Base-by-base conservation (phyloP, 2,797 vertebrate species). In the Alauda arvensis region DNA sequence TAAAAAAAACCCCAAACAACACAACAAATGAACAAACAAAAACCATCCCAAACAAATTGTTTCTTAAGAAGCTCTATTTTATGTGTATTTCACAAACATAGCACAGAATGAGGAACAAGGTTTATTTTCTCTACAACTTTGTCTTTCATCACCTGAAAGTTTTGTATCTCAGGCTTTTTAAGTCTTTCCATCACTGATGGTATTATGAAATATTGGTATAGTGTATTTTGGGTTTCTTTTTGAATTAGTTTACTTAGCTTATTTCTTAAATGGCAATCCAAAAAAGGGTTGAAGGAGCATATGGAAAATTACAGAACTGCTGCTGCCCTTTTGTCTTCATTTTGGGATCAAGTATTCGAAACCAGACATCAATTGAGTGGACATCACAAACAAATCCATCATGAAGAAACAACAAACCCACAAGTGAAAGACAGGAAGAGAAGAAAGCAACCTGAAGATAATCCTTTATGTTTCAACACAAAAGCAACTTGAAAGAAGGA, bases 341-440 rank as follows among this genome's bases (percentile, higher is more conserved):
- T 90, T 77, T 37, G 77, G 42, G 93, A 90, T 88, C 79, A 85
- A 18, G 39, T 56, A 26, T 80, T 87, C 71, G 89, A 83, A 78
- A 78, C 13, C 51, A 90, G 39, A 55, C 4, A 10, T 49, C 71
- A 85, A 8, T 19, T 84, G 79, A 80, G 28, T 31, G 52, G 31
- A 31, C 59, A 65, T 71, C 49, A 63, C 18, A 87, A 89, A 45
- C 12, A 77, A 29, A 63, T 88, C 26, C 70, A 71, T 81, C n/a
- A 57, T 39, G 63, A 71, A 14, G 23, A 51, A 72, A 42, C 34
- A 60, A 1, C 6, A 66, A 53, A 66, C 14, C 3, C 23, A 65
- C 6, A 75, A 34, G 81, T 43, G 42, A 94, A 89, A 69, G 72
- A 63, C 66, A 88, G 39, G 93, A 90, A 66, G 80, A 60, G 68